Percentiles rank a stretch among this genome's conserved stretches.
phyloP scores from a whole-genome alignment of 2,888 invertebrate species.

The Sarcophaga subvicina region DNA sequence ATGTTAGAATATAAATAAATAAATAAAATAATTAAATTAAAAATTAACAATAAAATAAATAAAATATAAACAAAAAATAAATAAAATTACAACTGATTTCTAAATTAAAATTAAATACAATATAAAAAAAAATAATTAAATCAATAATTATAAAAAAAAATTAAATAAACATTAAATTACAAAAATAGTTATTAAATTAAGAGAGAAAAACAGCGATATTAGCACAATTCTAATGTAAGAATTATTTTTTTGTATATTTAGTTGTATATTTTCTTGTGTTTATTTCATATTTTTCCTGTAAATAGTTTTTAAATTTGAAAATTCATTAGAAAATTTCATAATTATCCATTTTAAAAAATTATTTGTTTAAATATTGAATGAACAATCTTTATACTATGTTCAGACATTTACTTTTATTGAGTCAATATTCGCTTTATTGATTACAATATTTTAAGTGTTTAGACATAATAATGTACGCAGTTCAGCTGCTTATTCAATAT shows the following conservation, averaged over 20 bases:
- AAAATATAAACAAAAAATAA: conserved; percentile 27
- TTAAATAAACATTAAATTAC: neutral
- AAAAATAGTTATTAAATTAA: neutral
- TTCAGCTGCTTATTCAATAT: too few relatives aligned
- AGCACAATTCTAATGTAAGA: conserved; percentile 12
- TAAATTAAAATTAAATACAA: conserved; percentile 66
- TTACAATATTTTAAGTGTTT: too few relatives aligned
- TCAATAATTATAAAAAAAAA: conserved; percentile 7
- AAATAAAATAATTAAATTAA: conserved; percentile 56
- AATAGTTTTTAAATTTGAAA: conserved; percentile 6
- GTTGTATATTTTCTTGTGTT: too few relatives aligned
- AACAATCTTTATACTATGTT: too few relatives aligned
- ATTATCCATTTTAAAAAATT: too few relatives aligned
- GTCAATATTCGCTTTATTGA: too few relatives aligned
- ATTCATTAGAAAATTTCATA: too few relatives aligned
- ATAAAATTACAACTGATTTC: conserved; percentile 47
- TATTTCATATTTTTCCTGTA: conserved; percentile 18
- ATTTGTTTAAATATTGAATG: too few relatives aligned
- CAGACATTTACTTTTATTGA: too few relatives aligned
- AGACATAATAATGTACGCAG: too few relatives aligned
- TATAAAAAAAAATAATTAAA: conserved; percentile 42
- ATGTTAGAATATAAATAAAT: conserved; percentile 61
- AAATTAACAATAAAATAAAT: conserved; percentile 43
- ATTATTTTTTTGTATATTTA: too few relatives aligned
- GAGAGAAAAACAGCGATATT: neutral